Evolutionary conservation across 2,797 vertebrate species (phyloP), one percentile per base, ranked within the genome.

Genomic region (Nannoperca australis): DNA sequence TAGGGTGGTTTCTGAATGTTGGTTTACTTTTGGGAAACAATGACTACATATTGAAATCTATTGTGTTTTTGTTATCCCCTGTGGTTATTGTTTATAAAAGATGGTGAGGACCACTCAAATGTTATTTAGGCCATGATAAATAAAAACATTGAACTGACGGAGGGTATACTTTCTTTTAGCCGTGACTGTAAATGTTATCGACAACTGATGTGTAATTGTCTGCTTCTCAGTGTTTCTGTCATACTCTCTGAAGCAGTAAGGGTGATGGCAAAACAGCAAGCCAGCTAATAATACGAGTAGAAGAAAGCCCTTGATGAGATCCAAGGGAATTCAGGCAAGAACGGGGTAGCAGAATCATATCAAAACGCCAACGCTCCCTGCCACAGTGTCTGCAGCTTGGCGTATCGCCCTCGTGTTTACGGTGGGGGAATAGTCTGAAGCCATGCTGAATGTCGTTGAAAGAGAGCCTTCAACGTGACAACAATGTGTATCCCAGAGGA

Each of bases 271-370:
- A 73, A 61, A 84, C 67, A 76, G 63, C 67, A 6, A 76, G 79
- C 81, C 87, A 85, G 79, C 75, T 89, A 88, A 93, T 91, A 91
- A 86, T 66, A 88, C 51, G 22, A 84, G 78, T 34, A 64, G 81
- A 78, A 85, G 72, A 83, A 88, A 91, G 78, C 76, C 72, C 81
- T 89, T 86, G 86, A 93, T 90, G 91, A 89, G 88, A 92, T 94
- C 87, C 88, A 70, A 79, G 84, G 80, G 88, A 93, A 89, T 85
- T 88, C 74, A 81, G 63, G 74, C 69, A 49, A 73, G 77, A 67
- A 75, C 56, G 55, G 61, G 73, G 47, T 50, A 85, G 80, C 77
- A 61, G 76, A 53, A 82, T 92, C 86, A 70, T 76, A 88, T 92
- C 85, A 89, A 87, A 91, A 91, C 75, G 71, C 84, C 83, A 88